Evolutionary conservation across 2,113 vertebrate genomes (phyloP), one percentile per base, ranked within the genome.

Genomic region (Odontophorus gujanensis): DNA sequence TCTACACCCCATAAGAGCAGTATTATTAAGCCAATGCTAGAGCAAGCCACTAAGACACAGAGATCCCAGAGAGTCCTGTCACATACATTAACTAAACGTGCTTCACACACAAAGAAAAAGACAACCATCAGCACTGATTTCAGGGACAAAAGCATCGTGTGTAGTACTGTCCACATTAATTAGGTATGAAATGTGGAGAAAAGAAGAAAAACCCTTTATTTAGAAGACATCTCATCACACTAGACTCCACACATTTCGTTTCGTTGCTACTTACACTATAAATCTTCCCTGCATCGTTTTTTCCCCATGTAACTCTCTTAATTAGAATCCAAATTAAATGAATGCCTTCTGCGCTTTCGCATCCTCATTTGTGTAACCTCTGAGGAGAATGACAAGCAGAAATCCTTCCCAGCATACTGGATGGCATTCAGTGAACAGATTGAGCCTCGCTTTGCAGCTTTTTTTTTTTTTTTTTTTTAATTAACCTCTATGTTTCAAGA

Each of bases 311-410:
- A 51, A 69, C 43, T 26, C 43, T 88, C 91, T 85, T 85, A 85
- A 95, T 93, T 58, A 78, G 65, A 90, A 91, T 48, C 20, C 57
- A 85, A 90, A 92, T 88, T 88, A 94, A 94, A 95, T 45, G 3
- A 78, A 84, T 68, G 86, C 62, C 48, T 89, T 87, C 83, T 93
- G 69, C 72, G 66, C 86, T 92, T 88, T 79, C 77, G 30, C 25
- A 62, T 68, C 92, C 82, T 86, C 69, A 58, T 79, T 75, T 78
- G 79, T 45, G 68, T 28, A 92, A 89, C 36, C 75, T 85, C 55
- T 68, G 72, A 85, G 75, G n/a, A 80, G 32, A 93, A 40, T 28
- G 67, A 83, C 85, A 75, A 88, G 87, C 68, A 90, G 81, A 82
- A 90, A 83, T 53, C 53, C 40, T 55, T 81, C 48, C 53, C 69